These are phyloP conservation scores for Drosophila vallismaia DNA, from an alignment of 2,888 invertebrate species.

Conservation along the genomic window DNA sequence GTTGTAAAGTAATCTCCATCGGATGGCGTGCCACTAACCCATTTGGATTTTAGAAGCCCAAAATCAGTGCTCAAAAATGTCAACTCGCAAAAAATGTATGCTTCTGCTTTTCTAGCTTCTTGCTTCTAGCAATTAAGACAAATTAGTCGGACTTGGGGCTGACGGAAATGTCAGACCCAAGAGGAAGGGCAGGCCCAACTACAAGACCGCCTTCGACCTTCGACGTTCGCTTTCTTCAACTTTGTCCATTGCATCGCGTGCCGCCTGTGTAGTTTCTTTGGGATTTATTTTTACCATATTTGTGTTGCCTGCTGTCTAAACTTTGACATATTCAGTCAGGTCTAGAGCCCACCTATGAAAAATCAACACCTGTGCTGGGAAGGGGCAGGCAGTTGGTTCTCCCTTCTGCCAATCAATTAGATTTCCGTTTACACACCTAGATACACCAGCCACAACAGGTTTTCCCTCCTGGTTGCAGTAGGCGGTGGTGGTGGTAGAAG, in stretches of 20 bases:
- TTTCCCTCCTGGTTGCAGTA: conserved; percentile 3
- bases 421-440: conserved; percentile 45
- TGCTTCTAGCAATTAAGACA: conserved; percentile 63
- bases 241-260: conserved; percentile 71
- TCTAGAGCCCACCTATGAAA: conserved; percentile 7
- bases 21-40: conserved; percentile 61
- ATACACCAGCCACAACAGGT: conserved; percentile 52
- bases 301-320: conserved; percentile 77
- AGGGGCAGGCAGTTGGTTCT: conserved; percentile 14
- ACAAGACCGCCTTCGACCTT: conserved; percentile 44
- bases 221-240: conserved; percentile 28
- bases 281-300: conserved; percentile 64
- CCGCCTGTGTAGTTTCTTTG: conserved; percentile 33
- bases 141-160: conserved; percentile 54
- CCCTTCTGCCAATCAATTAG: conserved; percentile 69
- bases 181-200: conserved; percentile 39
- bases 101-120: neutral
- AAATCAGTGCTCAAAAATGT: conserved; percentile 62
- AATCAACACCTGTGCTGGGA: conserved; percentile 59
- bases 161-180: conserved; percentile 63
- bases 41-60: conserved; percentile 49
- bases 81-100: conserved; percentile 29
- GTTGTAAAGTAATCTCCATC: neutral
- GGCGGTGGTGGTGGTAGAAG: neutral
- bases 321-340: conserved; percentile 74